Conservation (phyloP, 2,888 invertebrate species). For the Microctonus brassicae region DNA sequence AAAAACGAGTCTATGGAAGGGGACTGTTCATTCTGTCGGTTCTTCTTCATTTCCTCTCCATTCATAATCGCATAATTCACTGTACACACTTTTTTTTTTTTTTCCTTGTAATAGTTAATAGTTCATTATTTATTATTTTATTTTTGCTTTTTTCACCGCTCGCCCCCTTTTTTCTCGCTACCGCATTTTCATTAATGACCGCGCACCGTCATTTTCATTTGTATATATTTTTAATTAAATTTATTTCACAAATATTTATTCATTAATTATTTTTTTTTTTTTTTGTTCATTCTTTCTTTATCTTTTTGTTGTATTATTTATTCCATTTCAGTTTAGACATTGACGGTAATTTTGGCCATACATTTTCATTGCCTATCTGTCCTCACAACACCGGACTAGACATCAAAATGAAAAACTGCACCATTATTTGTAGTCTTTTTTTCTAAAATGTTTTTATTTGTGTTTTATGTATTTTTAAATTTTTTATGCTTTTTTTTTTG, state of each 20-base stretch:
- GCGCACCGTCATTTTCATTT: constrained; percentile 12
- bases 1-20: constrained; percentile 66
- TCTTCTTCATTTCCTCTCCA: constrained; percentile 26
- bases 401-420: constrained; percentile 47
- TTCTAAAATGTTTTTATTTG: not conserved
- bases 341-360: not conserved
- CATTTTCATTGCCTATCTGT: constrained; percentile 27
- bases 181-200: constrained; percentile 14
- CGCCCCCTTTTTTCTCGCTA: constrained; percentile 21
- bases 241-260: constrained; percentile 10
- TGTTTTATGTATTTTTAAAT: constrained; percentile 4
- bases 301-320: constrained; percentile 17
- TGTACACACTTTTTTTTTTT: constrained; percentile 60
- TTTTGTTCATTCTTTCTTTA: constrained; percentile 28
- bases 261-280: constrained; percentile 7
- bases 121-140: constrained; percentile 32
- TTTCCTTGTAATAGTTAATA: constrained; percentile 44
- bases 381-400: constrained; percentile 59
- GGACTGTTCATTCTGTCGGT: constrained; percentile 54
- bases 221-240: not conserved
- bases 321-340: constrained; percentile 25
- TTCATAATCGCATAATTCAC: constrained; percentile 45
- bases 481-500: constrained; percentile 8
- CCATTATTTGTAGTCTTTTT: constrained; percentile 32
- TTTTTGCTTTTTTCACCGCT: constrained; percentile 28